A percentile compares a stretch with the other conserved stretches of the same genome.
Conservation (phyloP, 1,140 invertebrate species). For the Pristionchus pacificus region DNA sequence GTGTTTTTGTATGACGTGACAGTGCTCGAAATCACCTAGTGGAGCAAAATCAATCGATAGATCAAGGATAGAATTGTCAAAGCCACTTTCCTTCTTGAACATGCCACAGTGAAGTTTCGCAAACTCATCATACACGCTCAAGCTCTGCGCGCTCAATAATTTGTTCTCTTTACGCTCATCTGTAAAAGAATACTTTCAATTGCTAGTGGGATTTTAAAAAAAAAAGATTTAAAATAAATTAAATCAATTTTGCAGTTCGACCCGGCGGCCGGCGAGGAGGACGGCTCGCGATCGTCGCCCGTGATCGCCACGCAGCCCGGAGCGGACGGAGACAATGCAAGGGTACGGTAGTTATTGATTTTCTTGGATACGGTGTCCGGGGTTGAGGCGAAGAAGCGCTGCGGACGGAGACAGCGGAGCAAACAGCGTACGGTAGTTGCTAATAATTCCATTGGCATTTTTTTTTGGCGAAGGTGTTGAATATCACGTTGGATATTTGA, state of each 20-base stretch:
- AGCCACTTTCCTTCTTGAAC: no score
- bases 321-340: neutral
- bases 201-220: neutral
- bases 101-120: no score
- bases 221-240: neutral
- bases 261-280: constrained; percentile 6
- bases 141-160: neutral
- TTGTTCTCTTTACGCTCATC: neutral
- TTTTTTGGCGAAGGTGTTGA: neutral
- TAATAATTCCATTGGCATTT: no score
- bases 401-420: no score
- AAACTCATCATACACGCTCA: no score
- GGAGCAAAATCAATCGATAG: no score
- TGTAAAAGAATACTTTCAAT: neutral
- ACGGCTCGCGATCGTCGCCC: constrained; percentile 5
- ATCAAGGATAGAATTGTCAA: no score
- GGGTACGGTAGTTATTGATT: neutral
- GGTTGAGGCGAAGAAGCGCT: neutral
- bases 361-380: neutral
- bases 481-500: neutral
- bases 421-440: no score
- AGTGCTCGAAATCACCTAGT: no score
- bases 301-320: constrained; percentile 2
- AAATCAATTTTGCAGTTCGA: neutral
- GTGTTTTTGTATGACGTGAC: no score